Evolutionary conservation across 2,113 vertebrate genomes (phyloP).

Genomic region (Pluvianellus socialis): DNA sequence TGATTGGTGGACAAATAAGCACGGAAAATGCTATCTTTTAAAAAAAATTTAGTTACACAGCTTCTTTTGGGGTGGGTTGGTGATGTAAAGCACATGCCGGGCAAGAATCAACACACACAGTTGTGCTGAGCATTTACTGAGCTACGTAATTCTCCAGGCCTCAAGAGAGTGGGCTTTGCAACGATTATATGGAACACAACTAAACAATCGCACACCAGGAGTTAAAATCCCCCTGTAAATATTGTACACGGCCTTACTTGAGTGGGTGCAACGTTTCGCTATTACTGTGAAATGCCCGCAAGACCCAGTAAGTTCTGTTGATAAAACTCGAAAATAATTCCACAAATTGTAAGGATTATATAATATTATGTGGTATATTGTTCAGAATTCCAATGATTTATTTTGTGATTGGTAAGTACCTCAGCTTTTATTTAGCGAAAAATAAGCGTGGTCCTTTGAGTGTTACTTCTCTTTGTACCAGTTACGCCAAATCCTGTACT

Average conservation of each 20-base stretch:
- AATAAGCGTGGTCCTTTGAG: neutral
- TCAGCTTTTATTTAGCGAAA: neutral
- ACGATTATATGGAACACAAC: neutral
- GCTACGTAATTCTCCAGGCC: neutral
- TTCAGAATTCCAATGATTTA: neutral
- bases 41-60: neutral
- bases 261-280: rapidly evolving
- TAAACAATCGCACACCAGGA: neutral
- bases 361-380: neutral
- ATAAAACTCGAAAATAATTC: neutral
- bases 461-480: neutral
- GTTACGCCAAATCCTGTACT: neutral
- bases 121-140: neutral
- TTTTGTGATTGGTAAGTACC: neutral
- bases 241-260: neutral
- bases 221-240: neutral
- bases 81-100: neutral
- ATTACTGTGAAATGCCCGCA: neutral
- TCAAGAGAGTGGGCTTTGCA: neutral
- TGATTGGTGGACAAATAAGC: neutral
- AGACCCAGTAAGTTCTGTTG: neutral
- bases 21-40: neutral
- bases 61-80: neutral
- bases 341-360: neutral
- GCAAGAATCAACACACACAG: neutral